Evolutionary conservation across 2,113 vertebrate species (phyloP), one percentile per base, ranked within the genome.

Genomic region (Microtus pennsylvanicus): DNA sequence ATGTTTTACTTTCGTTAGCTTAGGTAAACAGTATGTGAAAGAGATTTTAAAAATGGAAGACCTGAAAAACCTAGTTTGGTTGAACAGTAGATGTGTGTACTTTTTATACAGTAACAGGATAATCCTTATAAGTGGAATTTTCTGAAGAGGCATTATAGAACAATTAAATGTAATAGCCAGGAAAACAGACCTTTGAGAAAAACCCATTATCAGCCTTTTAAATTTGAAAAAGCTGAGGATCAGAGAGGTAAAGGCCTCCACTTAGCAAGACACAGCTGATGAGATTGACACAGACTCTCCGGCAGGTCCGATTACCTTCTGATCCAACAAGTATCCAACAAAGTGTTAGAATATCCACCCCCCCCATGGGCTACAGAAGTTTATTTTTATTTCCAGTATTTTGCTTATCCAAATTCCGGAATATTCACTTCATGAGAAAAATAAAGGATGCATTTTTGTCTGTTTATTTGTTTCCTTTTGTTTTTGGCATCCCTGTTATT

Each of bases 1-100:
- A 93, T 17, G 5, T 89, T 90, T 91, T 65, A 58, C 74, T 93
- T 78, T 88, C 19, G 63, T 70, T 78, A 89, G 22, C 16, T 87
- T 92, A 94, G 87, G 30, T 65, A 96, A 88, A 94, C 55, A 88
- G 77, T 70, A 78, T 47, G 12, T 55, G 9, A 21, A 87, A 86
- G 38, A 42, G 26, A 7, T 91, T 94, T 92, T 92, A 35, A 94
- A 94, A 93, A 81, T 19, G 17, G 2, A 45, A 61, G 11, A n/a
- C 26, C n/a, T 28, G 26, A 85, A 61, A 52, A 52, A 3, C 42
- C 52, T 10, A 17, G 69, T 92, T 92, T 97, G 45, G 2, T 47
- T 93, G 45, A 88, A 13, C 10, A 65, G 8, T 74, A 87, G 42
- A 30, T 52, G 42, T 38, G 5, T 42, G 6, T 88, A 21, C 11